Evolutionary conservation across 2,888 invertebrate species (phyloP), one percentile per base, ranked within the genome.

Genomic region (Atrina japonica): DNA sequence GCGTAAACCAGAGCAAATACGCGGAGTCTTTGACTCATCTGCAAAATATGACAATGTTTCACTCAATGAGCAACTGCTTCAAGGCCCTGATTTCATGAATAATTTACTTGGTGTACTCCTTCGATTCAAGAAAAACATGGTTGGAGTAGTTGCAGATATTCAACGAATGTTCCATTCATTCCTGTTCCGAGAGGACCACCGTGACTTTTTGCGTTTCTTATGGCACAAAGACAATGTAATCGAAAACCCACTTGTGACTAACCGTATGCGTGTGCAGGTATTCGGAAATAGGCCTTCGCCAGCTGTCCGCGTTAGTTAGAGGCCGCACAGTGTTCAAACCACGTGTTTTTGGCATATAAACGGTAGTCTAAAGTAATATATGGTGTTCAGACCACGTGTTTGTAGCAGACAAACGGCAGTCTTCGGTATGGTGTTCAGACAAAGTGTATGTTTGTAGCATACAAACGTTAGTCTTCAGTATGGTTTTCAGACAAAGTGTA

Each of bases 141-240:
- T 75, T 25, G 77, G 66, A 18, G 53, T 77, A 2, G 50, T 69
- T n/a, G 66, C 55, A 2, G 77, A 77, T 49, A 63, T 77, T 21
- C 64, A 75, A 53, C 71, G 63, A 14, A 77, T 77, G 77, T 77
- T 77, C 58, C 60, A 74, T 49, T 70, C 58, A 16, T 74, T 77
- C 49, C 23, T 49, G 23, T 71, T 77, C 14, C n/a, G 52, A 30
- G 68, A 64, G 49, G 63, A 68, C 18, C 68, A 73, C 45, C 29
- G 67, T 40, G 53, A 75, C 52, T 73, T 55, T 61, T 43, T 75
- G 0, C 47, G 65, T 18, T 75, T 77, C 47, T 60, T 75, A 5
- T 77, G 75, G 72, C 67, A 70, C 40, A 43, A 58, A 53, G 68
- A 77, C 47, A 70, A 70, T 43, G 43, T 63, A 29, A 14, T 70